These are phyloP conservation scores for Sycobia sp. DNA, from an alignment of 1,140 invertebrate genomes.

Conservation along the genomic window DNA sequence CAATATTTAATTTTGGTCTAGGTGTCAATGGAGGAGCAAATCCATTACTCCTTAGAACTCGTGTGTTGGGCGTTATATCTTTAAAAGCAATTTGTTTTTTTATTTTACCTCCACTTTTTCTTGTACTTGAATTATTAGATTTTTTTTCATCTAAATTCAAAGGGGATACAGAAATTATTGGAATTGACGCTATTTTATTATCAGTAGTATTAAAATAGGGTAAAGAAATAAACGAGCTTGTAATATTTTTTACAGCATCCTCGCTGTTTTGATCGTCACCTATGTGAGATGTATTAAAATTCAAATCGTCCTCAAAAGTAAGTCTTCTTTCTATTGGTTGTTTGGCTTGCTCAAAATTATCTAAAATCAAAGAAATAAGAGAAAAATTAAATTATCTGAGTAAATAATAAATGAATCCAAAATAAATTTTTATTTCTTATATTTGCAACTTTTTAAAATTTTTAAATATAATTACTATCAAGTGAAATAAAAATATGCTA, in stretches of 20 bases:
- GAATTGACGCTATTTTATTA: background rate
- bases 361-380: constrained; percentile 1
- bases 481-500: no score
- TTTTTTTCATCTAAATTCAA: constrained; percentile 15
- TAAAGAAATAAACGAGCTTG: background rate
- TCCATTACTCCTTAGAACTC: constrained; percentile 14
- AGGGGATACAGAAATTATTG: constrained; percentile 1
- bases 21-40: background rate
- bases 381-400: background rate
- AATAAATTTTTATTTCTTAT: background rate
- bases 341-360: background rate
- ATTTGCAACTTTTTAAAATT: no score
- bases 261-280: background rate
- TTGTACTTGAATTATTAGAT: background rate
- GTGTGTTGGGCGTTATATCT: background rate
- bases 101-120: background rate
- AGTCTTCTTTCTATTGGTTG: constrained; percentile 39
- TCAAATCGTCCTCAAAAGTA: constrained; percentile 44
- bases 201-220: background rate
- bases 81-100: constrained; percentile 28
- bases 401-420: background rate
- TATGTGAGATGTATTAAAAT: background rate
- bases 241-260: background rate
- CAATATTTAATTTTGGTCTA: constrained; percentile 6
- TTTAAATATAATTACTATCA: no score